Evolutionary conservation across 2,888 invertebrate species (phyloP), one percentile per base, ranked within the genome.

Genomic region (Sesia bembeciformis): DNA sequence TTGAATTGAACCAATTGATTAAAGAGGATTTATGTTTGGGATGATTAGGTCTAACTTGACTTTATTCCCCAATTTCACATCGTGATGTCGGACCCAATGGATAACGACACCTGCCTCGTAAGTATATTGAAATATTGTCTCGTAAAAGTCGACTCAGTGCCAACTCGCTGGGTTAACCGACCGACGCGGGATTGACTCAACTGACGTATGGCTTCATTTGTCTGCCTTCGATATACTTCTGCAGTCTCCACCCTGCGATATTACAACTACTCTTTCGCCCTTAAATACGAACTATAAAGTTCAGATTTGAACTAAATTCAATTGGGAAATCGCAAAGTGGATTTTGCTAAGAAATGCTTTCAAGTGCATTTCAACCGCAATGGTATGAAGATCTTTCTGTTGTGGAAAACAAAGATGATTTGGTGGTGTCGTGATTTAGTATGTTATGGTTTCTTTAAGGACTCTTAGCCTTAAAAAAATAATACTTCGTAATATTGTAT

Each of bases 91-190:
- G 67, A 64, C 62, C 70, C 72, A 72, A 72, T 67, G 74, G 72
- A 66, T 66, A 72, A 70, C 61, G 59, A 57, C 62, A 62, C 68
- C 70, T 66, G 65, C 77, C 88, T 89, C 86, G 81, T 89, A 89
- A 87, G 84, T 73, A 87, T 86, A 88, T 85, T 89, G 87, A 89
- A 87, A 86, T 88, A 89, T 88, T 71, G 78, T 76, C 76, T 78
- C 86, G 70, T 89, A 89, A 88, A 89, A 56, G 82, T 81, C 83
- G 68, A 70, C 76, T 69, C 72, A 66, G 67, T 70, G 74, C 76
- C 71, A 67, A 69, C 77, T 80, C 74, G 76, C 74, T 76, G 78
- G 65, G 68, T 76, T 80, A 82, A 85, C 84, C 79, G 78, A 82
- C 77, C 74, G 73, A 78, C 65, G 62, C 63, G 66, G 78, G 78